These are phyloP conservation scores for Isaurus tuberculatus DNA, from an alignment of 92 coral and sea anemone genomes.

Conservation along the genomic window DNA sequence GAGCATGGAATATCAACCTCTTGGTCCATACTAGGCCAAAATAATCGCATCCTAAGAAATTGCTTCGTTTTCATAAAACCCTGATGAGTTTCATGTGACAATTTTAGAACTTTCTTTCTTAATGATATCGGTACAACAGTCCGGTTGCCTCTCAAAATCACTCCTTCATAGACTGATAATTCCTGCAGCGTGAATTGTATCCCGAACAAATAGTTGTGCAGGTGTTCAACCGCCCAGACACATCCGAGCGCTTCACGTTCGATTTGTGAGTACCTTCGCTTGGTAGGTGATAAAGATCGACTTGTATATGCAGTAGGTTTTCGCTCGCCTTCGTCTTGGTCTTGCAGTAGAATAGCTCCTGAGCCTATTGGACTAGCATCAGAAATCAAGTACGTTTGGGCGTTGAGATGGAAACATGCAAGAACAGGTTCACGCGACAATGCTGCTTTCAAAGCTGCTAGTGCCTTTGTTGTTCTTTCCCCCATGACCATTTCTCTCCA, in stretches of 20 bases:
- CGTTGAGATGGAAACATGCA: conserved; percentile 48
- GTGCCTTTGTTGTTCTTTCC: conserved; percentile 47
- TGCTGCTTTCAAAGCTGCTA: conserved; percentile 38
- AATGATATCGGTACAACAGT: conserved; percentile 56
- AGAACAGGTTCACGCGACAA: conserved; percentile 53
- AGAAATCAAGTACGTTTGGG: conserved; percentile 37
- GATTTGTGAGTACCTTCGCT: conserved; percentile 50
- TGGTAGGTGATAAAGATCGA: conserved; percentile 35
- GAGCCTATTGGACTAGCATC: conserved; percentile 1
- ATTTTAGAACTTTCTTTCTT: conserved; percentile 42
- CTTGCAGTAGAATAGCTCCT: neutral
- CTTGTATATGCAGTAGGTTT: conserved; percentile 54
- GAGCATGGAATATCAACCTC: conserved; percentile 51
- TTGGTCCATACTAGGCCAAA: conserved; percentile 70
- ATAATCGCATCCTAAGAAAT: conserved; percentile 53
- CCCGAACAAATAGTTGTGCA: conserved; percentile 43
- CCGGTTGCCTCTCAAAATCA: conserved; percentile 56
- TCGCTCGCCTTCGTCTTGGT: neutral
- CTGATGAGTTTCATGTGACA: conserved; percentile 61
- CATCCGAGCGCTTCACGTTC: conserved; percentile 57
- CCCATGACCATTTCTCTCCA: conserved; percentile 49
- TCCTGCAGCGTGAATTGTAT: conserved; percentile 39
- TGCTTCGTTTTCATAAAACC: conserved; percentile 67
- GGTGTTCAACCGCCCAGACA: conserved; percentile 54
- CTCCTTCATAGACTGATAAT: conserved; percentile 51